Conservation (phyloP, 2,113 vertebrate genomes). For the Cnemophilus loriae region DNA sequence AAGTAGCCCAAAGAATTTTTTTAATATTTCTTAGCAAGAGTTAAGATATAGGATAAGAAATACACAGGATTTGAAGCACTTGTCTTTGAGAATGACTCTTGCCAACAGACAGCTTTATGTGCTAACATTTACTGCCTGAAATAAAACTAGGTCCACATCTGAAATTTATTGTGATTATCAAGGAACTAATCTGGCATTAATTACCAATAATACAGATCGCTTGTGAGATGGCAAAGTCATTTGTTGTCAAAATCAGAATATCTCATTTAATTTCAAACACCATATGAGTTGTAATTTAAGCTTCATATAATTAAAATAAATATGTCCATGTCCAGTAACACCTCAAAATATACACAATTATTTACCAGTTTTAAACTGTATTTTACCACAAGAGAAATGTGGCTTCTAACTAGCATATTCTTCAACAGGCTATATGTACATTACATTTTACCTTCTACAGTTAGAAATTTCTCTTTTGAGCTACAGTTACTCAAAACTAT, state of each 20-base stretch:
- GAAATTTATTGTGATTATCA: not conserved
- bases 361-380: not conserved
- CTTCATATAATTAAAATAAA: not conserved
- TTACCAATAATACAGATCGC: not conserved
- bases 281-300: not conserved
- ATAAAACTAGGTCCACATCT: not conserved
- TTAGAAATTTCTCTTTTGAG: not conserved
- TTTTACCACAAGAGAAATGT: not conserved
- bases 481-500: not conserved
- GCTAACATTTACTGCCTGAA: not conserved
- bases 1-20: not conserved
- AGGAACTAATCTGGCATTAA: not conserved
- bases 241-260: not conserved
- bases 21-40: not conserved
- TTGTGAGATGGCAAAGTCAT: not conserved
- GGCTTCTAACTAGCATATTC: not conserved
- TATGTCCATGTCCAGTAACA: not conserved
- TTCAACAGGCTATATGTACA: not conserved
- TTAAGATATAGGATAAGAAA: not conserved
- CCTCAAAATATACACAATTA: not conserved
- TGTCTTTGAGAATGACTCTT: not conserved
- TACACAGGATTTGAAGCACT: not conserved
- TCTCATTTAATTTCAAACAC: not conserved
- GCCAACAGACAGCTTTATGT: not conserved
- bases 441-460: not conserved